Percentiles rank a stretch among this genome's conserved stretches.
phyloP scores from a whole-genome alignment of 2,797 vertebrate species.

The Sciurus carolinensis region DNA sequence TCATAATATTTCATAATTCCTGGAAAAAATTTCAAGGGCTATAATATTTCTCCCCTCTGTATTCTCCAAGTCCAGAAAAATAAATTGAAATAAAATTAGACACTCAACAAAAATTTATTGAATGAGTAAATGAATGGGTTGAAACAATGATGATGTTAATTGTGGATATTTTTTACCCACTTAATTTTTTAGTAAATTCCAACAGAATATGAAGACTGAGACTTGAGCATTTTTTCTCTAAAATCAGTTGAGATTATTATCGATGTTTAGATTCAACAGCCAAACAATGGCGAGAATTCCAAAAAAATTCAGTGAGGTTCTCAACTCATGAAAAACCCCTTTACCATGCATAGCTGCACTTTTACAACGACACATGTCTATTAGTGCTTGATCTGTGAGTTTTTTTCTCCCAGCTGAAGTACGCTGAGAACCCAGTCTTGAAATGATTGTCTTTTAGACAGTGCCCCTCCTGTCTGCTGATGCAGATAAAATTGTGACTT shows the following conservation, averaged over 20 bases:
- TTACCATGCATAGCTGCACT: background rate
- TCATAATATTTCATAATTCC: background rate
- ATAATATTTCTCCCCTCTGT: background rate
- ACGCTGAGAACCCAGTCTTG: background rate
- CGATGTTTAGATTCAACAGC: slow-evolving; percentile 22
- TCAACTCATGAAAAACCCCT: background rate
- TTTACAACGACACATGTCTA: background rate
- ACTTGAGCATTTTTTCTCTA: background rate
- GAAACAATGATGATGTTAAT: background rate
- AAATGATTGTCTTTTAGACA: slow-evolving; percentile 40
- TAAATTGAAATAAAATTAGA: slow-evolving; percentile 50
- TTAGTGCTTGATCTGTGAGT: background rate
- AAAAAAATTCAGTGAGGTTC: background rate
- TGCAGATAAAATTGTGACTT: slow-evolving; percentile 49
- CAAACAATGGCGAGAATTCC: slow-evolving; percentile 11
- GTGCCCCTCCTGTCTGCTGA: slow-evolving; percentile 14
- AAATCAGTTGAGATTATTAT: slow-evolving; percentile 5
- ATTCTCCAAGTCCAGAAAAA: background rate
- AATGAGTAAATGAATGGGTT: background rate
- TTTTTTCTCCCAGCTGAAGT: background rate
- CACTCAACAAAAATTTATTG: background rate
- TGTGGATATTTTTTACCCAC: background rate
- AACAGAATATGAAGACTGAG: background rate
- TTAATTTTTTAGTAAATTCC: background rate
- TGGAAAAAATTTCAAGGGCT: background rate